Evolutionary conservation across 2,888 invertebrate species (phyloP), one percentile per base, ranked within the genome.

Genomic region (Matsumyia berberina): DNA sequence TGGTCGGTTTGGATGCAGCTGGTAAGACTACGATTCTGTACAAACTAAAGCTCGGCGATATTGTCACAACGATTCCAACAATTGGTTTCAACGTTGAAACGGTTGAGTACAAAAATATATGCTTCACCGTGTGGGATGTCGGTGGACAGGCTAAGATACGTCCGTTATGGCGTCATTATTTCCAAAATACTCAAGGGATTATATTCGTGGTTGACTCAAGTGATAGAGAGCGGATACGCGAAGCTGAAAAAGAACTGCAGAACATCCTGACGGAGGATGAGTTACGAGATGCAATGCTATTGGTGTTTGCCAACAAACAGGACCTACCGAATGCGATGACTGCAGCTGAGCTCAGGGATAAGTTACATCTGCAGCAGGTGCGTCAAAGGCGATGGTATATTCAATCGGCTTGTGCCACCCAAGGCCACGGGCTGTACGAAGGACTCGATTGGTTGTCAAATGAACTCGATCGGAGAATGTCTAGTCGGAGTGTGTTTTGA

Each of bases 101-200:
- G 0, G 82, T 88, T 1, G 83, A 87, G 39, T 88, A 88, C 39
- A 87, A 87, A 42, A 88, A 88, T 53, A 85, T 88, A 46, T 86
- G 87, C 55, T 88, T 88, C 46, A 88, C 87, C 6, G 87, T 88
- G 9, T 88, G 88, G 88, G 88, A 88, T 69, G 82, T 87, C 2
- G 87, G 88, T 5, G 88, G 88, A n/a, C 88, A 88, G 31, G 87
- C 87, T 3, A 87, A 87, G 44, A 88, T 88, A 53, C 86, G 88
- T 5, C 87, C 87, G 1, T 42, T 88, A 24, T 88, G 88, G 88
- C 86, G 88, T 8, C 87, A 88, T 64, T 88, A 88, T 53, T 87
- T 80, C 12, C 87, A 85, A 76, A 87, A 87, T 44, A 87, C 87
- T 1, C 86, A 88, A 64, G 88, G 85, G 42, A 73, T 87, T 12